phyloP scores from a whole-genome alignment of 2,797 vertebrate species.

The Dipus sagitta region DNA sequence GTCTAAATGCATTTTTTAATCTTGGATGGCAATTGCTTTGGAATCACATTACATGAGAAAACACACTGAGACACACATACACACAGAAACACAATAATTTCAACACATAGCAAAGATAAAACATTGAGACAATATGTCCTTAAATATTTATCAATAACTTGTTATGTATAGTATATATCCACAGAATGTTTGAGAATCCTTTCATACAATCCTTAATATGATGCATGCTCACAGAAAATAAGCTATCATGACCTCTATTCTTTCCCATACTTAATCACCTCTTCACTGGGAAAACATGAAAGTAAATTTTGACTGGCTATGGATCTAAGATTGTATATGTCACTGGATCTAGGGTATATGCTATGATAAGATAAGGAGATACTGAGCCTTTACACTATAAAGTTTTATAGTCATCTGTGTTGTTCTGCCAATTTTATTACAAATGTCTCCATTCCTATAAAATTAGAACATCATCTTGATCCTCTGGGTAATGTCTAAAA shows the following conservation, averaged over 20 bases:
- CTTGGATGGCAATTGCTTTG: conserved; percentile 46
- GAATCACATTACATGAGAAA: background rate
- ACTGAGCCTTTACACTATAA: conserved; percentile 92
- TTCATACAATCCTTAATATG: conserved; percentile 73
- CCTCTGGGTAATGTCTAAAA: conserved; percentile 91
- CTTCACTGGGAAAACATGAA: conserved; percentile 91
- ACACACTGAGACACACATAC: background rate
- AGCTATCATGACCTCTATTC: background rate
- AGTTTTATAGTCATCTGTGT: conserved; percentile 96
- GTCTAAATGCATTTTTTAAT: background rate
- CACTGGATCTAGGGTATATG: conserved; percentile 94
- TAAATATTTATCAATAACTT: conserved; percentile 86
- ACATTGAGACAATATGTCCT: conserved; percentile 72
- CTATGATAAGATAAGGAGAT: conserved; percentile 94
- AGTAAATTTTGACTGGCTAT: too few species aligned
- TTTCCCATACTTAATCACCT: background rate
- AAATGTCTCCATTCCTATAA: conserved; percentile 95
- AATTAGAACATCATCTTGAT: conserved; percentile 95
- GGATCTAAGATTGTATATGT: conserved; percentile 94
- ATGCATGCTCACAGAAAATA: background rate
- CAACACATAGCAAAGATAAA: conserved; percentile 34
- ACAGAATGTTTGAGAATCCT: conserved; percentile 81
- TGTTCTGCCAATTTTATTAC: conserved; percentile 95
- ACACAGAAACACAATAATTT: background rate
- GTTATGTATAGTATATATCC: conserved; percentile 87